phyloP scores from a whole-genome alignment of 2,888 invertebrate species.

The Perizoma affinitatum region DNA sequence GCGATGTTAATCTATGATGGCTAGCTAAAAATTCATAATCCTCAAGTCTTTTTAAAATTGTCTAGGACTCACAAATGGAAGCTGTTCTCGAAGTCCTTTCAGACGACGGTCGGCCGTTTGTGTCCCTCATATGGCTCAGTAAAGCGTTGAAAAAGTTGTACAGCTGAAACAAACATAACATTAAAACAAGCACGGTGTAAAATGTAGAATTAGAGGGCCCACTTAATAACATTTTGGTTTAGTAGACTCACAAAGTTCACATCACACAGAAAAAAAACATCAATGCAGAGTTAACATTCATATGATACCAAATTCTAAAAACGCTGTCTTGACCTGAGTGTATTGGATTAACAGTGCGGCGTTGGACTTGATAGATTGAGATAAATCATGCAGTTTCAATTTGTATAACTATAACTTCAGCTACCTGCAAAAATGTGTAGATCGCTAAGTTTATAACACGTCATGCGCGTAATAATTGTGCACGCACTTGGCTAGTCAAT shows the following conservation, averaged over 20 bases:
- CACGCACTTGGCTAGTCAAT: slow-evolving; percentile 51
- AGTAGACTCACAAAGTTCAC: too few relatives aligned
- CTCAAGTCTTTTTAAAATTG: background rate
- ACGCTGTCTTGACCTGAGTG: too few relatives aligned
- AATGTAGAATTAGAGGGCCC: background rate
- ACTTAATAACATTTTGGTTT: background rate
- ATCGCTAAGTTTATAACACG: slow-evolving; percentile 9
- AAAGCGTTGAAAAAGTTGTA: slow-evolving; percentile 98
- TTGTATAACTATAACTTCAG: background rate
- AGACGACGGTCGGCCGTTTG: slow-evolving; percentile 84
- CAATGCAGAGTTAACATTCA: too few relatives aligned
- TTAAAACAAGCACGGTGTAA: background rate
- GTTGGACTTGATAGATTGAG: too few relatives aligned
- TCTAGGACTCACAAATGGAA: slow-evolving; percentile 73
- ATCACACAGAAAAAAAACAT: too few relatives aligned
- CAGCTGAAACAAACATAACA: slow-evolving; percentile 85
- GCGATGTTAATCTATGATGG: too few relatives aligned
- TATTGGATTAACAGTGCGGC: too few relatives aligned
- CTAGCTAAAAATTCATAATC: background rate
- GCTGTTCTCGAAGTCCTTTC: slow-evolving; percentile 86
- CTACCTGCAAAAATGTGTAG: background rate
- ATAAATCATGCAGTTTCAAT: background rate
- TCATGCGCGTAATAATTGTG: slow-evolving; percentile 44
- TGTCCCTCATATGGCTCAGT: slow-evolving; percentile 92
- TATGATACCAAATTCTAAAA: too few relatives aligned